Evolutionary conservation across 2,797 vertebrate genomes (phyloP).

Genomic region (Crotalus adamanteus): DNA sequence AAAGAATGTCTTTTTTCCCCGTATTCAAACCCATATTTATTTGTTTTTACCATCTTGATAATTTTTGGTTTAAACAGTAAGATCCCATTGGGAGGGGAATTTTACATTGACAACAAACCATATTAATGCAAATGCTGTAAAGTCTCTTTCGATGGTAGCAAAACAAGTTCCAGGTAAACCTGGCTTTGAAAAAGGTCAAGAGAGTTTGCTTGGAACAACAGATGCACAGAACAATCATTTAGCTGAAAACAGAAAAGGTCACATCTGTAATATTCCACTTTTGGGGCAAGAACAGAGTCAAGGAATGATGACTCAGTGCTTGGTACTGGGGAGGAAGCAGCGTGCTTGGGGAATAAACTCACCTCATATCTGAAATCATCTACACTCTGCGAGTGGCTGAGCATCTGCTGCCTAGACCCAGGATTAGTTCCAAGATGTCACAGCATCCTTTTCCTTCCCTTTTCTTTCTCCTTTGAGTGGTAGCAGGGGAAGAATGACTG

Average conservation of each 20-base stretch:
- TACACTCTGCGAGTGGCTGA: slow-evolving; percentile 60
- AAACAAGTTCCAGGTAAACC: slow-evolving; percentile 49
- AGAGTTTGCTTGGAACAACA: slow-evolving; percentile 57
- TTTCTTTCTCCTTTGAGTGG: slow-evolving; percentile 47
- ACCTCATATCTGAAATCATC: slow-evolving; percentile 65
- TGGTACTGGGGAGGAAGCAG: slow-evolving; percentile 34
- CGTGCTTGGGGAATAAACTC: slow-evolving; percentile 56
- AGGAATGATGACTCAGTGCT: slow-evolving; percentile 62
- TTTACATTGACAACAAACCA: slow-evolving; percentile 38
- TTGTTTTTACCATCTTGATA: slow-evolving; percentile 31
- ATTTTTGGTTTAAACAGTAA: slow-evolving; percentile 35
- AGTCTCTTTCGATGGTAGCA: slow-evolving; percentile 52
- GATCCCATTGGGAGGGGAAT: slow-evolving; percentile 26
- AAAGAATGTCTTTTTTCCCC: slow-evolving; percentile 14
- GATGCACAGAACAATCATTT: slow-evolving; percentile 57
- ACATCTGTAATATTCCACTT: slow-evolving; percentile 63
- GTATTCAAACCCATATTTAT: not conserved
- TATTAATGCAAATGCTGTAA: slow-evolving; percentile 45
- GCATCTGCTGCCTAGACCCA: slow-evolving; percentile 66
- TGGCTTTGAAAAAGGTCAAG: slow-evolving; percentile 35
- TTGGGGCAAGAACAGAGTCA: slow-evolving; percentile 40
- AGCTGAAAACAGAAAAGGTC: slow-evolving; percentile 61
- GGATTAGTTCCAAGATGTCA: slow-evolving; percentile 51
- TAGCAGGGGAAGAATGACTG: slow-evolving; percentile 40
- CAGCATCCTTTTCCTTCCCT: slow-evolving; percentile 57